phyloP scores from a whole-genome alignment of 2,113 vertebrate species.

The Phoxinus phoxinus region DNA sequence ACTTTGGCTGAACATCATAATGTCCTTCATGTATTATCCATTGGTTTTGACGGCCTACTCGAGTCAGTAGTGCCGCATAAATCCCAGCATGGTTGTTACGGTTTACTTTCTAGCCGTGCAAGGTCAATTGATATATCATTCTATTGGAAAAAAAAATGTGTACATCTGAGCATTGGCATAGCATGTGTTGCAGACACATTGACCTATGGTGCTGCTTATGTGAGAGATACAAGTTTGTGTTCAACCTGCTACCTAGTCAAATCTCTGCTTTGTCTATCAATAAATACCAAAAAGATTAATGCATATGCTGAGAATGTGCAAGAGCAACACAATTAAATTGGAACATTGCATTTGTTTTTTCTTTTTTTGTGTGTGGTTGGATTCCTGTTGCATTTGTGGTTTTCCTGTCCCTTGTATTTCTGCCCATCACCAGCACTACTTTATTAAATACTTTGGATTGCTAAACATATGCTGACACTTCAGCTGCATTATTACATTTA shows the following conservation, averaged over 20 bases:
- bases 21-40: slow-evolving; percentile 20
- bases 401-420: neutral
- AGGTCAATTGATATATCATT: slow-evolving; percentile 15
- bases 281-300: neutral
- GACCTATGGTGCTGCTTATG: neutral
- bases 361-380: neutral
- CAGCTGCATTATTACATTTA: neutral
- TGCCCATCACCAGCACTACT: neutral
- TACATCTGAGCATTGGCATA: neutral
- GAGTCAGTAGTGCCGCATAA: neutral
- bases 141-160: neutral
- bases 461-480: slow-evolving; percentile 14
- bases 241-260: neutral
- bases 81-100: neutral
- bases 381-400: too few relatives aligned
- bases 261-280: neutral
- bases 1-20: slow-evolving; percentile 36
- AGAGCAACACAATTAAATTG: neutral
- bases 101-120: neutral
- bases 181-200: neutral
- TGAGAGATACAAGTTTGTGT: neutral
- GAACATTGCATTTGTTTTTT: neutral
- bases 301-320: neutral
- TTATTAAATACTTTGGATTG: slow-evolving; percentile 9
- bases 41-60: neutral